Evolutionary conservation across 2,888 invertebrate species (phyloP), one percentile per base, ranked within the genome.

Genomic region (Stegophylla sp.): DNA sequence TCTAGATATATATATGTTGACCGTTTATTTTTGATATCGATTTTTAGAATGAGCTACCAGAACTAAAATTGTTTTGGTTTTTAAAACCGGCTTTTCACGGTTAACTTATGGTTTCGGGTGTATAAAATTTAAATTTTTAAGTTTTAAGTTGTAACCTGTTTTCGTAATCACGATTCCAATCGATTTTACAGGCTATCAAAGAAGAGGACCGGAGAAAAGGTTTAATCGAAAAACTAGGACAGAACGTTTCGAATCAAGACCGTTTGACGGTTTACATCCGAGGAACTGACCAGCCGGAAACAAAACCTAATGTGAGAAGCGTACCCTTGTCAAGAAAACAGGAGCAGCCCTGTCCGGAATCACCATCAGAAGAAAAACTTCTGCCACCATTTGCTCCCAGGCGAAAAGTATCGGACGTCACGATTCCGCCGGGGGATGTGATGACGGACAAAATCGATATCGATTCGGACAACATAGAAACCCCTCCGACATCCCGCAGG

Each of bases 381-480:
- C 82, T 85, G 13, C 86, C 86, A 23, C 86, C 86, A 1, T 85
- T 85, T 83, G 85, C 83, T 75, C 85, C 79, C 83, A 84, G 84
- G 84, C 84, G 83, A 82, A 83, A 83, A 84, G 82, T 34, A 13
- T 63, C 72, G 85, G 83, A 86, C 85, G 84, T 83, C 83, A 83
- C 85, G 13, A 85, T 85, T 51, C 85, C n/a, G 7, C 34, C 86
- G 1, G 66, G 83, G 79, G 81, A 82, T 20, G 86, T 88, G 17
- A 86, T 88, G 17, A 89, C 89, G 23, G 92, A 93, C 84, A 91
- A 91, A 86, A 91, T 92, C 15, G 94, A 95, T 85, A 94, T 95
- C 59, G 95, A 95, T 86, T 94, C 94, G 3, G 95, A 95, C 84
- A 95, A 95, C 84, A 93, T 95, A 48, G 95, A 95, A 88, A 95